Base-by-base conservation (phyloP, 2,888 invertebrate genomes). In the Cerastis rubricosa region DNA sequence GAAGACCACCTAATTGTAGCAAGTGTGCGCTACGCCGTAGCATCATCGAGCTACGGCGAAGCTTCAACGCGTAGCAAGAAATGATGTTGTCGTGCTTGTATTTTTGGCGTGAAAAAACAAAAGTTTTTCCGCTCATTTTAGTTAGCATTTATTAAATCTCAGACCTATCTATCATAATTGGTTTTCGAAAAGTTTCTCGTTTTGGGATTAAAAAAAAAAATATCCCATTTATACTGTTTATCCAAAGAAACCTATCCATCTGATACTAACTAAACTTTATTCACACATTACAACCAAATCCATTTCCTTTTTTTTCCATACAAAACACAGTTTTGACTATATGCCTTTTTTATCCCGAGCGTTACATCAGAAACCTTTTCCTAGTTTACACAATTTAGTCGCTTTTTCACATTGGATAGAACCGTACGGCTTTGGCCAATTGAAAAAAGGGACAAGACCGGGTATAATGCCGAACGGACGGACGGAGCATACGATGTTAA, bases 381-480 rank as follows among this genome's bases (percentile, higher is more conserved):
- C 81, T 83, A 88, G 88, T 89, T 87, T 84, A 88, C 88, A 88
- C 85, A 85, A 88, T 88, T 86, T 88, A 84, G 83, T 82, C 73
- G 71, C 83, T 88, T 90, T 89, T 87, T 84, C 80, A 71, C 81
- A 85, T 80, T 77, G 76, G 71, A 80, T 74, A 74, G 84, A 74
- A 85, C 75, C 74, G 76, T 86, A 78, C 87, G 82, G 88, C 87
- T 91, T 89, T 89, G 74, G 80, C 85, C 89, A 87, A 89, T 89
- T 89, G 88, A 89, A 91, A 87, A 91, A 90, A 89, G 84, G 87
- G 88, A 85, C 83, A 85, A 87, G 81, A 77, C 79, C 71, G 69
- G 86, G 76, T 83, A 86, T 89, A 89, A 90, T 88, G 81, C 85
- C 71, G 83, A 74, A 81, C 83, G 77, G 80, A 71, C 82, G 76